Percentiles rank a stretch among this genome's conserved stretches.
Evolutionary conservation across 2,113 vertebrate genomes (phyloP).

Genomic region (Vidua chalybeata): DNA sequence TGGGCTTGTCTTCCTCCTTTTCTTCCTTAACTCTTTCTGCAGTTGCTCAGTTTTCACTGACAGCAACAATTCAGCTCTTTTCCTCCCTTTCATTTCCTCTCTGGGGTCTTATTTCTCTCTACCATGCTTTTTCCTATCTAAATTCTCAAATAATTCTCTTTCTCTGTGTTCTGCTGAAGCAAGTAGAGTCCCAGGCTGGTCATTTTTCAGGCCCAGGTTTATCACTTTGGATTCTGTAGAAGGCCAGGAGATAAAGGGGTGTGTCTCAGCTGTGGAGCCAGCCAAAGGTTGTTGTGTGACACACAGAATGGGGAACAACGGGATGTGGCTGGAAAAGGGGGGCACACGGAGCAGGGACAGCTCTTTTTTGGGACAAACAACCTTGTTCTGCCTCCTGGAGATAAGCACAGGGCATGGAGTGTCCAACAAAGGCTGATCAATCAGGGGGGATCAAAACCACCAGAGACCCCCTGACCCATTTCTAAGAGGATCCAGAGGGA

Average conservation of each 20-base stretch:
- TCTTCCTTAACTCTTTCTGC: background rate
- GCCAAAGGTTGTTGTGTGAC: background rate
- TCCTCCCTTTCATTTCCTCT: background rate
- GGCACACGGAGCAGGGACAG: background rate
- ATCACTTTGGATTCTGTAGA: background rate
- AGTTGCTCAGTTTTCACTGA: background rate
- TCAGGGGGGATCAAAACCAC: background rate
- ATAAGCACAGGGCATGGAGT: background rate
- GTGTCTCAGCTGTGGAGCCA: background rate
- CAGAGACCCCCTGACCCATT: background rate
- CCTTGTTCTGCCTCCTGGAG: background rate
- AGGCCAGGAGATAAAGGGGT: background rate
- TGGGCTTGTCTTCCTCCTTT: background rate
- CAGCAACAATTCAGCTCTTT: background rate
- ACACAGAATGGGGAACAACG: accelerated
- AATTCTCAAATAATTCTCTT: background rate
- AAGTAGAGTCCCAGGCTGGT: background rate
- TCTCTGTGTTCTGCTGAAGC: background rate
- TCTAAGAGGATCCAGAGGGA: background rate
- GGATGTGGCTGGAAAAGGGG: background rate
- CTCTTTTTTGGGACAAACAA: background rate
- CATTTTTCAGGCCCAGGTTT: background rate
- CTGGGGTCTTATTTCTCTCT: background rate
- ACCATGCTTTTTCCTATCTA: background rate
- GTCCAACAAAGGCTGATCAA: background rate